phyloP scores from a whole-genome alignment of 2,888 invertebrate species.

The Iphiclides podalirius region DNA sequence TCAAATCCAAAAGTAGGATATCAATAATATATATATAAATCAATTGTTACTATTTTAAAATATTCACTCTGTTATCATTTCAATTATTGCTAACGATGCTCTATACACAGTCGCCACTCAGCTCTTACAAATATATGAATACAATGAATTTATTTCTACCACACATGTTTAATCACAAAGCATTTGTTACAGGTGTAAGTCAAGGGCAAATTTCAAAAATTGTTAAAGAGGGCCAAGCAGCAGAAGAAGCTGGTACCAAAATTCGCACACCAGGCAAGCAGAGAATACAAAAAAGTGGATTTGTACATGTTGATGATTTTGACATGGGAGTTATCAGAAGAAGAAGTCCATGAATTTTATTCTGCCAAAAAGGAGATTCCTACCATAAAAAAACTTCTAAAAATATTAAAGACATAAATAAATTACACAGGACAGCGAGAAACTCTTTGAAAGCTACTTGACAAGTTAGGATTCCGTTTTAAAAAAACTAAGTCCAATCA shows the following conservation, averaged over 20 bases:
- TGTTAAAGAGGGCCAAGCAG: constrained; percentile 16
- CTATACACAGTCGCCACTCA: neutral
- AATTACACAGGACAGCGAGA: constrained; percentile 12
- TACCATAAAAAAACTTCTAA: constrained; percentile 9
- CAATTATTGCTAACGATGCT: neutral
- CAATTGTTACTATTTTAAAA: no score
- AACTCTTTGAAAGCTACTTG: neutral
- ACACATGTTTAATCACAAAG: constrained; percentile 4
- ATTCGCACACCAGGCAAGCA: constrained; percentile 8
- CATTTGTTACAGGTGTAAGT: constrained; percentile 13
- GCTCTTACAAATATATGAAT: constrained; percentile 8
- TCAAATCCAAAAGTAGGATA: constrained; percentile 7
- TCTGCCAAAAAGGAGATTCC: constrained; percentile 6
- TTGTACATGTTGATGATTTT: constrained; percentile 9
- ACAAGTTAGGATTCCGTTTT: constrained; percentile 4
- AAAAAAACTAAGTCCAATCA: constrained; percentile 8
- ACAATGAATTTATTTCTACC: constrained; percentile 4
- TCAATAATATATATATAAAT: constrained; percentile 1
- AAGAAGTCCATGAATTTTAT: constrained; percentile 13
- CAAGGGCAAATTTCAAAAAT: constrained; percentile 11
- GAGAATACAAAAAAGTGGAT: constrained; percentile 3
- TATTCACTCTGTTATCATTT: neutral
- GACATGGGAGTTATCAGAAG: constrained; percentile 11
- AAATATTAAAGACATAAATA: constrained; percentile 8
- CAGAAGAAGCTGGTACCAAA: constrained; percentile 17